Conservation (phyloP, 2,113 vertebrate genomes). For the Hemibagrus wyckioides region DNA sequence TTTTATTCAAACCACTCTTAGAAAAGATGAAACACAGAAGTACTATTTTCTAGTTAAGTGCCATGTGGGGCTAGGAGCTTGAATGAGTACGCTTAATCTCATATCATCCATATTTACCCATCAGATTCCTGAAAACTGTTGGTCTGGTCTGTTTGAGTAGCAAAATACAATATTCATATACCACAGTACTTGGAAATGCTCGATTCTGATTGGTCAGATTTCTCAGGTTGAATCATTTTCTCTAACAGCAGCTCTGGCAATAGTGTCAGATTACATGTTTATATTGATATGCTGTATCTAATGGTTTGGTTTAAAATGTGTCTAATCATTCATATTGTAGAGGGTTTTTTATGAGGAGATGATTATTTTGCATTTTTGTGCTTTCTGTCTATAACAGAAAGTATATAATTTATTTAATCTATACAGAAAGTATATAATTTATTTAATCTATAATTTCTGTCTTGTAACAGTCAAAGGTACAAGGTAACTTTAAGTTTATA, state of each 20-base stretch:
- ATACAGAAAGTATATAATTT: no score
- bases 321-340: background rate
- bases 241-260: background rate
- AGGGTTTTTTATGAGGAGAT: background rate
- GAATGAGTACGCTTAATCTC: background rate
- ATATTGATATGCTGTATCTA: background rate
- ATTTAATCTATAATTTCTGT: no score
- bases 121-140: background rate
- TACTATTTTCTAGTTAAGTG: background rate
- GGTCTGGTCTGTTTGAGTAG: background rate
- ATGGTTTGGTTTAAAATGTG: background rate
- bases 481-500: background rate
- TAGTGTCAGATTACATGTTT: background rate
- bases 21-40: background rate
- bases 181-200: background rate
- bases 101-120: background rate
- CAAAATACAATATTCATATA: background rate
- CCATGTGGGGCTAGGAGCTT: background rate
- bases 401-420: no score
- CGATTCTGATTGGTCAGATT: background rate
- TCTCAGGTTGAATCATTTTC: background rate
- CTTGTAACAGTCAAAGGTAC: background rate
- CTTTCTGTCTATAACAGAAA: no score
- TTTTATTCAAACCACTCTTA: slow-evolving; percentile 1
- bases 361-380: background rate